Evolutionary conservation across 2,113 vertebrate genomes (phyloP).

Genomic region (human (Homo sapiens)): GRCh38 chr7:110026001-110026500

Average conservation of each 20-base stretch:
- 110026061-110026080: neutral
- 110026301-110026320: neutral
- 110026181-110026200: neutral
- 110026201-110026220: neutral
- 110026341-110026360: neutral
- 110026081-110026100: neutral
- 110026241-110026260: neutral
- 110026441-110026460: neutral
- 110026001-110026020: neutral
- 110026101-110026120: neutral
- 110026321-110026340: too few relatives aligned
- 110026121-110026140: neutral
- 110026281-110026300: neutral
- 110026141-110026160: neutral
- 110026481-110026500: neutral
- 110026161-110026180: too few relatives aligned
- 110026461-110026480: neutral
- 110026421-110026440: neutral
- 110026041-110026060: neutral
- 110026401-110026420: accelerated
- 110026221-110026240: neutral
- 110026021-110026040: neutral
- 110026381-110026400: accelerated
- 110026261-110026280: neutral
- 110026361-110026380: neutral